A percentile compares a stretch with the other conserved stretches of the same genome.
Evolutionary conservation across 2,888 invertebrate genomes (phyloP).

Genomic region (Xestia c-nigrum): DNA sequence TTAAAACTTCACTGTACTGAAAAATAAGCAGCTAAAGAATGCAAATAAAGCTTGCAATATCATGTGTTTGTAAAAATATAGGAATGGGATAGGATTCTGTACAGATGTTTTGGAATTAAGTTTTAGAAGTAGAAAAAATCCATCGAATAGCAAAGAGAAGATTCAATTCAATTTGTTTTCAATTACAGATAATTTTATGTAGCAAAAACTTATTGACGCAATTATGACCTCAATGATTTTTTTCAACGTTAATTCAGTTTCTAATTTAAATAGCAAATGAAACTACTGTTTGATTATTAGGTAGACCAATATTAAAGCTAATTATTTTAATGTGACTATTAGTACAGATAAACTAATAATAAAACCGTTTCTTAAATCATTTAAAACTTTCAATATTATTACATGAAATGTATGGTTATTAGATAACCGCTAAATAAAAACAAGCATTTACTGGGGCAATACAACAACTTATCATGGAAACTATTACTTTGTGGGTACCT

Average conservation of each 20-base stretch:
- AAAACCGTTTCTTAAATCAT: background rate
- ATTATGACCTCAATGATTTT: background rate
- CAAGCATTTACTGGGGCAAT: constrained; percentile 36
- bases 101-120: background rate
- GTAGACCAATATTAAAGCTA: constrained; percentile 13
- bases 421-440: constrained; percentile 26
- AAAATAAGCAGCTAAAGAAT: constrained; percentile 57
- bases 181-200: background rate
- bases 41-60: constrained; percentile 48
- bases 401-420: constrained; percentile 15
- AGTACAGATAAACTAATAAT: constrained; percentile 26
- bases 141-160: background rate
- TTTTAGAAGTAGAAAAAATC: background rate
- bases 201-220: background rate
- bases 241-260: constrained; percentile 11
- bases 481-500: constrained; percentile 25
- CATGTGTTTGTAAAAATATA: constrained; percentile 8
- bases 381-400: constrained; percentile 6
- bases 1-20: constrained; percentile 65
- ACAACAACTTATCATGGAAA: constrained; percentile 22
- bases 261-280: background rate
- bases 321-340: constrained; percentile 46
- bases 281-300: constrained; percentile 26
- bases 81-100: constrained; percentile 3
- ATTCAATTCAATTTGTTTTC: background rate